These are phyloP conservation scores for Phyto melanocephala DNA, from an alignment of 2,888 invertebrate genomes.

Conservation along the genomic window DNA sequence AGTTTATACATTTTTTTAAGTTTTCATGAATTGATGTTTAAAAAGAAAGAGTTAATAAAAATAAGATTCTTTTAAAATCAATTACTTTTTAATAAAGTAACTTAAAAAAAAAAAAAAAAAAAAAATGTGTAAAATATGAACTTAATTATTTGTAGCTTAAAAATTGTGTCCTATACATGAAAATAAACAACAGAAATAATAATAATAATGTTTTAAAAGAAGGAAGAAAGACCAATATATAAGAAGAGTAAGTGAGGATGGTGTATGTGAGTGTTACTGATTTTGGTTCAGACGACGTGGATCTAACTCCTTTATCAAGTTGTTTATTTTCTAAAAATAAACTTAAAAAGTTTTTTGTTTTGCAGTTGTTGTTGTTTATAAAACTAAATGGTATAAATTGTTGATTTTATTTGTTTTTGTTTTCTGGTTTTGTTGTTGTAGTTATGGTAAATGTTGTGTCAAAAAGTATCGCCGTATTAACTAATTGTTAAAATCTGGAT, in stretches of 20 bases:
- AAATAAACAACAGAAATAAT: constrained; percentile 1
- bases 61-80: constrained; percentile 39
- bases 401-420: constrained; percentile 54
- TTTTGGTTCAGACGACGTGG: constrained; percentile 5
- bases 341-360: constrained; percentile 46
- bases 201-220: constrained; percentile 21
- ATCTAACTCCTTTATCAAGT: constrained; percentile 6
- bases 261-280: constrained; percentile 14
- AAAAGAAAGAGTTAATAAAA: constrained; percentile 29
- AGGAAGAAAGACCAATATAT: background rate
- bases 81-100: constrained; percentile 55
- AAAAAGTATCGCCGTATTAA: constrained; percentile 77
- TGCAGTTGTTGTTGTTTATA: constrained; percentile 25
- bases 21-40: constrained; percentile 30
- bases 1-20: constrained; percentile 4
- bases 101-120: constrained; percentile 14
- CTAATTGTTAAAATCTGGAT: constrained; percentile 88
- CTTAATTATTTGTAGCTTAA: constrained; percentile 46
- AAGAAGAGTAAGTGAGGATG: background rate
- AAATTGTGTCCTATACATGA: constrained; percentile 48
- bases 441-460: constrained; percentile 67
- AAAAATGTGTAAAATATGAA: constrained; percentile 36
- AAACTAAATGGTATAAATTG: constrained; percentile 59
- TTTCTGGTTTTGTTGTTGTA: constrained; percentile 53
- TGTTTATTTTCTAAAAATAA: constrained; percentile 49